Percentiles rank a stretch among this genome's conserved stretches.
Evolutionary conservation across 2,888 invertebrate species (phyloP).

Genomic region (Dyspetes luteomarginatus): DNA sequence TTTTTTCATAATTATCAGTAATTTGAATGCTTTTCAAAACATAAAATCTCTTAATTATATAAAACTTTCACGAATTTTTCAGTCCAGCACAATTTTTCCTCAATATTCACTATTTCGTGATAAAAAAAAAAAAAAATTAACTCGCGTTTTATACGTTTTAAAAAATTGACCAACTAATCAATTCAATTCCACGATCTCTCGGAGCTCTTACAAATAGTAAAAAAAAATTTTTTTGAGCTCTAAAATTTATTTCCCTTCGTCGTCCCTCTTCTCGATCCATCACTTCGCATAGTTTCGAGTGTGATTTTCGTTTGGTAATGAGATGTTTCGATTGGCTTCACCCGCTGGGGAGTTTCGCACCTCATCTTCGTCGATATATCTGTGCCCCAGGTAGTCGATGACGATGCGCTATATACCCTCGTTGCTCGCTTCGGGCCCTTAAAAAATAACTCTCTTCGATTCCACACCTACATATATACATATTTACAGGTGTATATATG

Average conservation of each 20-base stretch:
- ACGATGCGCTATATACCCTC: conserved; percentile 70
- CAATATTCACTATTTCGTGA: too few species aligned
- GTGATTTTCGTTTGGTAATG: conserved; percentile 67
- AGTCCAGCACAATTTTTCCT: too few species aligned
- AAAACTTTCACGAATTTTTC: too few species aligned
- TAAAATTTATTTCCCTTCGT: conserved; percentile 23
- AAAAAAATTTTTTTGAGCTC: conserved; percentile 10
- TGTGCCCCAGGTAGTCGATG: conserved; percentile 80
- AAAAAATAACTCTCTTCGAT: conserved; percentile 38
- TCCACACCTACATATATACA: conserved; percentile 15
- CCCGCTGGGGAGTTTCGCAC: conserved; percentile 73
- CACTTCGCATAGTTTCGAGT: conserved; percentile 27
- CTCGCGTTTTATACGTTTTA: too few species aligned
- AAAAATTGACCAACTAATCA: too few species aligned
- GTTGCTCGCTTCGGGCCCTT: conserved; percentile 6
- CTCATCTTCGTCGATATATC: conserved; percentile 68
- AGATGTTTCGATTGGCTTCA: conserved; percentile 75
- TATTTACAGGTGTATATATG: not conserved
- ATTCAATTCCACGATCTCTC: too few species aligned
- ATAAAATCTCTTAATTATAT: too few species aligned
- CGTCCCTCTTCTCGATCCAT: conserved; percentile 15
- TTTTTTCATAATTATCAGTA: too few species aligned
- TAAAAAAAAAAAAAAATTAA: too few species aligned
- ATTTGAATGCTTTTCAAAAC: not conserved
- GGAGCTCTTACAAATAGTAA: too few species aligned